These are phyloP conservation scores for Microtus pennsylvanicus DNA, from an alignment of 2,113 vertebrate species.

Conservation along the genomic window DNA sequence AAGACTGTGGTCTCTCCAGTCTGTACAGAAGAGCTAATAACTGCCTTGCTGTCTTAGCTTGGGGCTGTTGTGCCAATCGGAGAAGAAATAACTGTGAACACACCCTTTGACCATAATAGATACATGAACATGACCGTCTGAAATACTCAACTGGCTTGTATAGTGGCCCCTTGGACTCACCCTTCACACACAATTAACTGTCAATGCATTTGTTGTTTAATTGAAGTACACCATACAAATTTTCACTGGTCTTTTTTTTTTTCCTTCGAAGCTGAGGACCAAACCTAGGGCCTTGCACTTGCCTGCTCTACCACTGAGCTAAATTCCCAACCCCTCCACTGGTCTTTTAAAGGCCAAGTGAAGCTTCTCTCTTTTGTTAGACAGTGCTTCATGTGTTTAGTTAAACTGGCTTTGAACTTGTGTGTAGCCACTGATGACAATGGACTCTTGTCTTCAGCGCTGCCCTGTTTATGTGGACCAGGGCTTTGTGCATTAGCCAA, in stretches of 20 bases:
- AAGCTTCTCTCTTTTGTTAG: neutral
- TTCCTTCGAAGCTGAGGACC: too few relatives aligned
- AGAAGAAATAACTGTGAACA: neutral
- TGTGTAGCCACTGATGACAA: neutral
- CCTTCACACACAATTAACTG: neutral
- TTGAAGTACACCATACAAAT: neutral
- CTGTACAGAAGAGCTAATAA: neutral
- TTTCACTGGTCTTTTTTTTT: neutral
- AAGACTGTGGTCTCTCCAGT: neutral
- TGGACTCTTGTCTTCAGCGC: neutral
- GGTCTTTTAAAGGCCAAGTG: neutral
- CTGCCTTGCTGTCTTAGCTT: neutral
- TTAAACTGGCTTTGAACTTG: neutral
- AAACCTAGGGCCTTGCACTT: too few relatives aligned
- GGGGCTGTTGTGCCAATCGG: neutral
- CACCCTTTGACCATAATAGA: neutral
- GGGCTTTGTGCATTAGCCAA: neutral
- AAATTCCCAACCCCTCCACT: neutral
- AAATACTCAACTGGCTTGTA: neutral
- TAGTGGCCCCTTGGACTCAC: neutral
- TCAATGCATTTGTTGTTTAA: constrained; percentile 12
- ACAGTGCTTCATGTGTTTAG: neutral
- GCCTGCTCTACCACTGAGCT: too few relatives aligned
- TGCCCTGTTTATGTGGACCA: neutral
- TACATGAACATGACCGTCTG: neutral